Evolutionary conservation across 2,888 invertebrate species (phyloP).

Genomic region (Colostygia pectinataria): DNA sequence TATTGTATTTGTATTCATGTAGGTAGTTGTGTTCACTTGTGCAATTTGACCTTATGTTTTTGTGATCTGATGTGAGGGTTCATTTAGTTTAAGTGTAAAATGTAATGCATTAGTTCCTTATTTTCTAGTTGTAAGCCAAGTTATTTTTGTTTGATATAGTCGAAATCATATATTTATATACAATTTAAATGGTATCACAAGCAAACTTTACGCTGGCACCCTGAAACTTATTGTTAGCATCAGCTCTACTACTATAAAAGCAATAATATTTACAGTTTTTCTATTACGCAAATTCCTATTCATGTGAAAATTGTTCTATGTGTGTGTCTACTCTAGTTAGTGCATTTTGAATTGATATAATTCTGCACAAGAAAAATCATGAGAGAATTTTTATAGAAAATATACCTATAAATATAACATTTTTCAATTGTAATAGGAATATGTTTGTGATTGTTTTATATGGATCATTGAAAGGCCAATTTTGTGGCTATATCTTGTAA

Average conservation of each 20-base stretch:
- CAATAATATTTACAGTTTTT: slow-evolving; percentile 55
- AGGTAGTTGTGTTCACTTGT: slow-evolving; percentile 72
- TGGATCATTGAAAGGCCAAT: slow-evolving; percentile 52
- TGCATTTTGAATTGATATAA: slow-evolving; percentile 36
- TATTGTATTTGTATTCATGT: slow-evolving; percentile 69
- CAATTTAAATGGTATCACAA: slow-evolving; percentile 41
- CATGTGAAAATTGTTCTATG: slow-evolving; percentile 36
- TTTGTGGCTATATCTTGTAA: slow-evolving; percentile 62
- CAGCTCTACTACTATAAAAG: slow-evolving; percentile 62
- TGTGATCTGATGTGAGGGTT: slow-evolving; percentile 80
- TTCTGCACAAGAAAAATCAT: slow-evolving; percentile 58
- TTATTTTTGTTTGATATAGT: slow-evolving; percentile 55
- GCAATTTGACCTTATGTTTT: slow-evolving; percentile 75
- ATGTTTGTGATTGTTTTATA: slow-evolving; percentile 57
- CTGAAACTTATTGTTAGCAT: slow-evolving; percentile 70
- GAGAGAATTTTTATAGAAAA: slow-evolving; percentile 59
- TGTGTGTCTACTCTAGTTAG: slow-evolving; percentile 23
- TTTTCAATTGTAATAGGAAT: slow-evolving; percentile 58
- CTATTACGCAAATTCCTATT: slow-evolving; percentile 51
- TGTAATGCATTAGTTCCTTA: slow-evolving; percentile 80
- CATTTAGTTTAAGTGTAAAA: slow-evolving; percentile 73
- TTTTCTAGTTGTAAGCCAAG: slow-evolving; percentile 70
- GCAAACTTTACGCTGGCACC: slow-evolving; percentile 42
- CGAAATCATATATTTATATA: slow-evolving; percentile 43
- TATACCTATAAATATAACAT: slow-evolving; percentile 33